These are phyloP conservation scores for Liparis tanakae DNA, from an alignment of 2,797 vertebrate species.

Conservation along the genomic window DNA sequence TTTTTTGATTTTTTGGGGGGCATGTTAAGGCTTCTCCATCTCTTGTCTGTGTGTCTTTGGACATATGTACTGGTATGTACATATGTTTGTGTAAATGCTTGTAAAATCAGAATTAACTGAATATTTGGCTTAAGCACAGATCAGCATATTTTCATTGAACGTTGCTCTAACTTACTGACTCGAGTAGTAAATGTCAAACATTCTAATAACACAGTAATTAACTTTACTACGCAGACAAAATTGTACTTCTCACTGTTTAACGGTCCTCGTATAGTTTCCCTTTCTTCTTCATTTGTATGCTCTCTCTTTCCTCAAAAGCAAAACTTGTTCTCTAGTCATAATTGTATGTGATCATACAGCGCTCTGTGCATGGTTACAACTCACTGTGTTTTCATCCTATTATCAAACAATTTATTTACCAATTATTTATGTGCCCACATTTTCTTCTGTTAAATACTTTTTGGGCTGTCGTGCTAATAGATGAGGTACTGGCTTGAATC, in stretches of 20 bases:
- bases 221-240: constrained; percentile 12
- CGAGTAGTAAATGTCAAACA: background rate
- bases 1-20: constrained; percentile 72
- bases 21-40: constrained; percentile 68
- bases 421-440: background rate
- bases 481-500: constrained; percentile 8
- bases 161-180: background rate
- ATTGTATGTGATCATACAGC: constrained; percentile 37
- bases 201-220: constrained; percentile 54
- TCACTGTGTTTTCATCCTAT: constrained; percentile 6
- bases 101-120: constrained; percentile 27
- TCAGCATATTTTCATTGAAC: constrained; percentile 16
- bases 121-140: background rate
- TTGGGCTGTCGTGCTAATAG: constrained; percentile 1
- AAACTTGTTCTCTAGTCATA: constrained; percentile 26
- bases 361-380: background rate
- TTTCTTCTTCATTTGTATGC: constrained; percentile 2
- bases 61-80: constrained; percentile 36
- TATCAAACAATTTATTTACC: background rate
- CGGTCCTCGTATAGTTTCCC: constrained; percentile 21
- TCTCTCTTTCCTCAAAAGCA: constrained; percentile 19
- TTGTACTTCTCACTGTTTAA: constrained; percentile 37
- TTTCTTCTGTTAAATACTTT: background rate
- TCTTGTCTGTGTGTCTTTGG: constrained; percentile 30
- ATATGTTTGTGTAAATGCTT: constrained; percentile 6